Evolutionary conservation across 2,888 invertebrate genomes (phyloP).

Genomic region (Scaptomyza cyrtandrae): DNA sequence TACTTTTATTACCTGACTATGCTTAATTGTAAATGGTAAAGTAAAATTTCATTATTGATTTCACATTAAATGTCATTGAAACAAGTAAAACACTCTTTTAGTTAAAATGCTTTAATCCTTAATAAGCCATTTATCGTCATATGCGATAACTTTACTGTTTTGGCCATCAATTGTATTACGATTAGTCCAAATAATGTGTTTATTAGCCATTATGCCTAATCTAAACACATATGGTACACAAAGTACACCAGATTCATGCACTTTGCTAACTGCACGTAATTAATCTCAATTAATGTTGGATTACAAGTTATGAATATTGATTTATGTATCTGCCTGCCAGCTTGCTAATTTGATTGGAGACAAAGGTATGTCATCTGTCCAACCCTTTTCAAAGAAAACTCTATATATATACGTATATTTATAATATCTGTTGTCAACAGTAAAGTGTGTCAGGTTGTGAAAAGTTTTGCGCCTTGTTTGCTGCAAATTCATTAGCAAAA

Average conservation of each 20-base stretch:
- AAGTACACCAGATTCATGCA: neutral
- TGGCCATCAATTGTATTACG: neutral
- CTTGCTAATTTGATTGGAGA: slow-evolving; percentile 38
- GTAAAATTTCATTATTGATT: no score
- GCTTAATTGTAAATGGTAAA: no score
- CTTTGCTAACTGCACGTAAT: slow-evolving; percentile 41
- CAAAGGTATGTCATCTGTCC: slow-evolving; percentile 34
- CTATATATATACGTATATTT: neutral
- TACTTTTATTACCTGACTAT: neutral
- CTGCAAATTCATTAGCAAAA: slow-evolving; percentile 46
- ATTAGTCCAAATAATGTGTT: neutral
- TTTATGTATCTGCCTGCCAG: slow-evolving; percentile 36
- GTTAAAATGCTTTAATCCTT: neutral
- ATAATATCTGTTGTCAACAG: slow-evolving; percentile 14
- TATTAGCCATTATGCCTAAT: slow-evolving; percentile 37
- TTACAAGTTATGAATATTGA: slow-evolving; percentile 70
- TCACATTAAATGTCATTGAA: no score
- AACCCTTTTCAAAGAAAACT: slow-evolving; percentile 21
- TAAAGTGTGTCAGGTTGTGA: slow-evolving; percentile 2
- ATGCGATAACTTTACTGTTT: neutral
- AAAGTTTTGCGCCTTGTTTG: slow-evolving; percentile 16
- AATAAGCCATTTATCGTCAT: neutral
- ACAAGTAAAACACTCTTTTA: neutral
- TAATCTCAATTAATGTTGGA: slow-evolving; percentile 65
- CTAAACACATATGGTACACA: neutral